Conservation (phyloP, 2,888 invertebrate genomes). For the Argyresthia albistria region DNA sequence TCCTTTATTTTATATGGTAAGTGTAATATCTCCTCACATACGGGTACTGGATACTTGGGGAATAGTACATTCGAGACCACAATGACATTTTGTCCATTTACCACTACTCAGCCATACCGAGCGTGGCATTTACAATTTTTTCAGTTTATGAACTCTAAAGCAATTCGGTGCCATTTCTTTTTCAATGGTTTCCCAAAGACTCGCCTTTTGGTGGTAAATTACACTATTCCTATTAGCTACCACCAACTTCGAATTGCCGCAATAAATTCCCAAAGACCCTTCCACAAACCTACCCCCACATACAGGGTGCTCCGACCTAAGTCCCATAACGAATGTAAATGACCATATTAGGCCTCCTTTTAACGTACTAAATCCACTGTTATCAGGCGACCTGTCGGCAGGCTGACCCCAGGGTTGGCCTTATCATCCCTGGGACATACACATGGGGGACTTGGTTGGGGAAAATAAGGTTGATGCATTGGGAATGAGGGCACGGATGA, state of each 20-base stretch:
- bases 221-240: not conserved
- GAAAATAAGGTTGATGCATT: too few species aligned
- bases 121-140: too few species aligned
- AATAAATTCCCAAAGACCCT: not conserved
- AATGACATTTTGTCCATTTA: too few species aligned
- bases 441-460: not conserved
- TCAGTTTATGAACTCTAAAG: too few species aligned
- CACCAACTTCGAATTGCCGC: not conserved
- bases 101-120: too few species aligned
- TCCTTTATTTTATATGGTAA: too few species aligned
- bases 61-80: too few species aligned
- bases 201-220: not conserved
- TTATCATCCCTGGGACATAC: conserved; percentile 6
- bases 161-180: too few species aligned
- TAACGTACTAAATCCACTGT: conserved; percentile 61
- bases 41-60: too few species aligned
- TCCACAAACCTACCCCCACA: not conserved
- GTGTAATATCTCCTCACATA: too few species aligned
- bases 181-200: not conserved
- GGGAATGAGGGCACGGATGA: too few species aligned
- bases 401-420: conserved; percentile 47
- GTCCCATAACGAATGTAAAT: conserved; percentile 57
- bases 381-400: conserved; percentile 40
- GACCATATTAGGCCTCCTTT: conserved; percentile 67
- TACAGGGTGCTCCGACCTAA: not conserved